Evolutionary conservation across 2,113 vertebrate species (phyloP).

Genomic region (Erpornis zantholeuca): DNA sequence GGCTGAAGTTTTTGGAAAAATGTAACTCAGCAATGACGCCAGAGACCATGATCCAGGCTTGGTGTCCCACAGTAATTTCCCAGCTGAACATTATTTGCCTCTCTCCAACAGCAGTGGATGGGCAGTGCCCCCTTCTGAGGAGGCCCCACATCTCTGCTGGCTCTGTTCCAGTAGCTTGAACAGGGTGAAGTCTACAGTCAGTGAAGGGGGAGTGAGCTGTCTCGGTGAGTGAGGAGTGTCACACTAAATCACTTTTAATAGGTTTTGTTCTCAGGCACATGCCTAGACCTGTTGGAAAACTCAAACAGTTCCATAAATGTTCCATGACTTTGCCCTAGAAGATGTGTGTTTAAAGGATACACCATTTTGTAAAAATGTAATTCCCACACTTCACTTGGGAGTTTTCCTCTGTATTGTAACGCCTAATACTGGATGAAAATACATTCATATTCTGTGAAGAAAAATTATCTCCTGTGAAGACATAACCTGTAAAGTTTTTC

Average conservation of each 20-base stretch:
- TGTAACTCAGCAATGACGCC: neutral
- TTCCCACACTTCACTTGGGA: neutral
- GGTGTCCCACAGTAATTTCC: neutral
- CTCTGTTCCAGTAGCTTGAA: neutral
- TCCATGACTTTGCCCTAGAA: neutral
- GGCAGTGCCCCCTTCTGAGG: neutral
- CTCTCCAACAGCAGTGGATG: neutral
- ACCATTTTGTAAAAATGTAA: neutral
- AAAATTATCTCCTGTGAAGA: neutral
- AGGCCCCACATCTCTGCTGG: neutral
- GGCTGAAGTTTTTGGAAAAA: neutral
- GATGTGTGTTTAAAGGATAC: neutral
- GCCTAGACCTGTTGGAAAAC: neutral
- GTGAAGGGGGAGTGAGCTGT: neutral
- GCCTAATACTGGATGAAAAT: neutral
- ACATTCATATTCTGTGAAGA: neutral
- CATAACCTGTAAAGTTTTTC: neutral
- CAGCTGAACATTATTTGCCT: neutral
- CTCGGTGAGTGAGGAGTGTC: neutral
- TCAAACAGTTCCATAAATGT: neutral
- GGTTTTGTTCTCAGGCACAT: neutral
- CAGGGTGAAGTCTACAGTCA: neutral
- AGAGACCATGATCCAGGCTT: neutral
- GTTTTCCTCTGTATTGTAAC: neutral
- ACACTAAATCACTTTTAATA: neutral